These are phyloP conservation scores for Phalacrocorax pelagicus DNA, from an alignment of 2,113 vertebrate genomes.

Conservation along the genomic window DNA sequence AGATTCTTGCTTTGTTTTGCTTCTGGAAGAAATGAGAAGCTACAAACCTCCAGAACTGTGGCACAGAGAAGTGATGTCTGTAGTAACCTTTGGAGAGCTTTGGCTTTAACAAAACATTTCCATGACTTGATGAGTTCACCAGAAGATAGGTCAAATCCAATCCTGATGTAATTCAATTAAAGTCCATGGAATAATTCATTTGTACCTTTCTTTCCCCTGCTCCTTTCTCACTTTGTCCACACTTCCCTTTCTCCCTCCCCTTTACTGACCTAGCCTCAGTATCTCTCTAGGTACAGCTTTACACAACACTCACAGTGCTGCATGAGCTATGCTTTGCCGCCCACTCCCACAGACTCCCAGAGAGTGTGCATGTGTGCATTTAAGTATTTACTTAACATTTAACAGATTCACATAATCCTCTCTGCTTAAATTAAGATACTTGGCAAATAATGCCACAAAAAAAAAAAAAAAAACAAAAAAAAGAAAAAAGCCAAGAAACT, in stretches of 20 bases:
- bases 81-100: neutral
- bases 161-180: neutral
- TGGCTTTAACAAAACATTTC: constrained; percentile 12
- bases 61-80: neutral
- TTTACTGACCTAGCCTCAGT: neutral
- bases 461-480: neutral
- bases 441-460: neutral
- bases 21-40: neutral
- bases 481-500: neutral
- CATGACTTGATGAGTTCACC: neutral
- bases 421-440: neutral
- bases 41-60: neutral
- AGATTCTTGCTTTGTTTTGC: neutral
- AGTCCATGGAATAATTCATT: neutral
- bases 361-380: neutral
- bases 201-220: neutral
- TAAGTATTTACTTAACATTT: neutral
- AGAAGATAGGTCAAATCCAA: neutral
- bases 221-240: neutral
- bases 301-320: neutral
- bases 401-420: neutral
- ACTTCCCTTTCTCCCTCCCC: neutral
- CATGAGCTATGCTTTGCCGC: neutral
- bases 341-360: fast-evolving
- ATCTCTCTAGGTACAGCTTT: neutral